These are phyloP conservation scores for Acrobasis suavella DNA, from an alignment of 2,888 invertebrate species.

Conservation along the genomic window DNA sequence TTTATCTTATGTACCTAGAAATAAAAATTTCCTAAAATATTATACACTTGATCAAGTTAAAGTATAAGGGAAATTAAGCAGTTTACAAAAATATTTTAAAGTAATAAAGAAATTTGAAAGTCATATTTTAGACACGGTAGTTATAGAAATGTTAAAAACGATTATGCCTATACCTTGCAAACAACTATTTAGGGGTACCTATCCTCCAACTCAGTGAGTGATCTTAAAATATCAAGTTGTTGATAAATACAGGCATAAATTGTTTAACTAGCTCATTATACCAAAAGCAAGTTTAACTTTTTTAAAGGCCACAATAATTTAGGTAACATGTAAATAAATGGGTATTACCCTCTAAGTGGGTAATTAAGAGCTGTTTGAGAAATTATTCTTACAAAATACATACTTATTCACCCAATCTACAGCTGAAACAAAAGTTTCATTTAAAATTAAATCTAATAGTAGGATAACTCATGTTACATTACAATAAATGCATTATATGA, in stretches of 20 bases:
- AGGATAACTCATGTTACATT: constrained; percentile 37
- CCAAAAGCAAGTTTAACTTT: constrained; percentile 76
- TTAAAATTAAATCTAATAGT: constrained; percentile 32
- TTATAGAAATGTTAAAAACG: constrained; percentile 39
- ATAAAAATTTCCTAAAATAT: constrained; percentile 75
- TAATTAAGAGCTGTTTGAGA: constrained; percentile 60
- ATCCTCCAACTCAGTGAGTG: neutral
- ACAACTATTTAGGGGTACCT: constrained; percentile 38
- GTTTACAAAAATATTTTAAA: constrained; percentile 36
- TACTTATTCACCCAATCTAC: constrained; percentile 70
- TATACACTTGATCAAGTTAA: constrained; percentile 72
- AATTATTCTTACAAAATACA: constrained; percentile 56
- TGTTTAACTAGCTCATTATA: constrained; percentile 69
- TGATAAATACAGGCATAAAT: constrained; percentile 51
- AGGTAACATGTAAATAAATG: constrained; percentile 74
- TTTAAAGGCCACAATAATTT: constrained; percentile 78
- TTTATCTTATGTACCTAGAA: constrained; percentile 78
- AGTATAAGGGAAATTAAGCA: constrained; percentile 58
- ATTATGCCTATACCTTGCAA: constrained; percentile 50
- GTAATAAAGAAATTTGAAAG: constrained; percentile 4
- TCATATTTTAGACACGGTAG: constrained; percentile 6
- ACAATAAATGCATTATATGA: constrained; percentile 59
- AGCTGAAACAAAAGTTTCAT: constrained; percentile 35
- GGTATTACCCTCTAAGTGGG: constrained; percentile 64
- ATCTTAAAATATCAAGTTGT: constrained; percentile 38